A percentile compares a stretch with the other conserved stretches of the same genome.
phyloP scores from a whole-genome alignment of 2,888 invertebrate genomes.

The Hoplodrina ambigua region DNA sequence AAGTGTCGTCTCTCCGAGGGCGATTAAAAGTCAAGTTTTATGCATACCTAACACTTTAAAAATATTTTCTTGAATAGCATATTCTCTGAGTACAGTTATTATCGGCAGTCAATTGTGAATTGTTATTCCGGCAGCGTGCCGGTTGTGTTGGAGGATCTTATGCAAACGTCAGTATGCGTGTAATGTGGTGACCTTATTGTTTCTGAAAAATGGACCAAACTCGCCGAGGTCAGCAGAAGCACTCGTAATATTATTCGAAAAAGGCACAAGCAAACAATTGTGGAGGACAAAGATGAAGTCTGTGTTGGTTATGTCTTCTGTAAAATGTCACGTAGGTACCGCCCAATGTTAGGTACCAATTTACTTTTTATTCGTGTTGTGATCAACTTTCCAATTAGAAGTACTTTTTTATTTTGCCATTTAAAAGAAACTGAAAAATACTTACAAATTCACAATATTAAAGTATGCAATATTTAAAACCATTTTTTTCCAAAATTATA shows the following conservation, averaged over 20 bases:
- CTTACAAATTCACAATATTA: no score
- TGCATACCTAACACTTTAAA: not conserved
- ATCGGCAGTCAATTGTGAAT: constrained; percentile 68
- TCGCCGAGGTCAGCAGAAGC: constrained; percentile 59
- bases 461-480: no score
- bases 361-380: no score
- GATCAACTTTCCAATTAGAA: no score
- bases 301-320: constrained; percentile 4
- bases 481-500: no score
- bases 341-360: no score
- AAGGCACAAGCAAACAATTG: constrained; percentile 15
- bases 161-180: constrained; percentile 77
- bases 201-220: constrained; percentile 66
- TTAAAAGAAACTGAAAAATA: no score
- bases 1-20: no score
- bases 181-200: constrained; percentile 66
- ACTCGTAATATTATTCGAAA: constrained; percentile 36
- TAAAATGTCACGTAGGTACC: not conserved
- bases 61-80: constrained; percentile 13
- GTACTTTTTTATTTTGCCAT: no score
- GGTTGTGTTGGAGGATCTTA: constrained; percentile 73
- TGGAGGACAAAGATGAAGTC: constrained; percentile 26
- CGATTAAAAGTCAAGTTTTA: no score
- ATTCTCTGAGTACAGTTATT: constrained; percentile 37
- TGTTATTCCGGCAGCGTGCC: constrained; percentile 75